Evolutionary conservation across 2,888 invertebrate genomes (phyloP).

Genomic region (Tipula lateralis): DNA sequence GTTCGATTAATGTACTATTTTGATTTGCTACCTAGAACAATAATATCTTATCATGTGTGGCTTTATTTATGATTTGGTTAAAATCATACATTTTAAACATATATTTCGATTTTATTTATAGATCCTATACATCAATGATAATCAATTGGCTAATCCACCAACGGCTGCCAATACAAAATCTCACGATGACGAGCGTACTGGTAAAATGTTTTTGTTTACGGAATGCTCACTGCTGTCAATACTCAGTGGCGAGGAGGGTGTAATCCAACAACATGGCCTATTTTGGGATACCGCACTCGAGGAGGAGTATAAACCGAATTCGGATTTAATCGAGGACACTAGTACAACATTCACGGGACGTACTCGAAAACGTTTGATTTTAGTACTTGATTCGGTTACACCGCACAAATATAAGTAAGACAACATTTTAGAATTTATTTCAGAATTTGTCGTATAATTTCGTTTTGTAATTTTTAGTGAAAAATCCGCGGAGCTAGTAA

Average conservation of each 20-base stretch:
- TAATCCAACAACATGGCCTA: conserved; percentile 67
- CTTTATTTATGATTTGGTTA: no score
- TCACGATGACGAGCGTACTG: conserved; percentile 68
- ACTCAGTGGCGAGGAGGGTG: conserved; percentile 64
- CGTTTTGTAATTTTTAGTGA: conserved; percentile 45
- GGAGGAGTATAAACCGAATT: conserved; percentile 52
- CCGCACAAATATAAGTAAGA: conserved; percentile 57
- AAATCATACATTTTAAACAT: no score
- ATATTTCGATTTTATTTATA: background rate
- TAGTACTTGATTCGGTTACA: conserved; percentile 68
- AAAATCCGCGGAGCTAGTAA: conserved; percentile 56
- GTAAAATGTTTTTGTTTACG: conserved; percentile 71
- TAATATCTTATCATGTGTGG: background rate
- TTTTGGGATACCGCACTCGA: conserved; percentile 65
- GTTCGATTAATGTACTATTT: background rate
- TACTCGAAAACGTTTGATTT: conserved; percentile 58
- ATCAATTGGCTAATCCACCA: background rate
- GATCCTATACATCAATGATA: conserved; percentile 24
- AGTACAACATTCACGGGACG: conserved; percentile 54
- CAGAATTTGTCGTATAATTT: background rate
- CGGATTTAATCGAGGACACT: conserved; percentile 42
- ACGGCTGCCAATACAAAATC: background rate
- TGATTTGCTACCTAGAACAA: background rate
- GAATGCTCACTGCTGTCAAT: conserved; percentile 69
- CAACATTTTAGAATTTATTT: background rate